Base-by-base conservation (phyloP, 2,113 vertebrate species). In the Lathamus discolor region DNA sequence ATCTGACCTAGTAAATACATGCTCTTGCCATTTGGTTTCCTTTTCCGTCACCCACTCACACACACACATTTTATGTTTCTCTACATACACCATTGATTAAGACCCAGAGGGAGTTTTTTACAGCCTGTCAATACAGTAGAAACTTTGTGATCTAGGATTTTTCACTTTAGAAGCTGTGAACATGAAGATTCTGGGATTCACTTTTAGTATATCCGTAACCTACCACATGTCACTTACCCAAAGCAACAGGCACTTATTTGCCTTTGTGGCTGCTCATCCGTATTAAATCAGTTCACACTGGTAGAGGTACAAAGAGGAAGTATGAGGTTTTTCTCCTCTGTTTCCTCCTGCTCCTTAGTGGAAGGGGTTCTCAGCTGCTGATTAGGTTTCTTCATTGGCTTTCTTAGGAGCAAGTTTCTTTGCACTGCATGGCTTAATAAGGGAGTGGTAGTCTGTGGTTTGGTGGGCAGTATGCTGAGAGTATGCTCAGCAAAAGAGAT, bases 271-370 rank as follows among this genome's bases (percentile, higher is more conserved):
- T 88, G 85, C 75, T 93, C 95, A 93, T 94, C 82, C 67, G 59
- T 95, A 94, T 96, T 94, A 97, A 96, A 93, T 95, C 87, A 91
- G 55, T 94, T 91, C 82, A 85, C 75, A 85, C 59, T 82, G 83
- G 75, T 92, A 90, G 85, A 94, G 90, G 63, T 96, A 79, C 92
- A 95, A 94, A 94, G 82, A 87, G n/a, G 67, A 97, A 76, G 13
- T 44, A 91, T 31, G 73, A 85, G 57, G 39, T 68, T 95, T 95
- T 96, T 91, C 85, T 92, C 87, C 77, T 93, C 91, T 23, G 1
- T 93, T 96, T 95, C 85, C 70, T 95, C 70, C 44, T 88, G 75
- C 55, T 88, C 52, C 80, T 84, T 86, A 84, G 77, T 67, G 66
- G 73, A 92, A 92, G 35, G 52, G 24, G 17, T 73, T 95, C 88